Evolutionary conservation across 2,797 vertebrate genomes (phyloP).

Genomic region (Crenichthys baileyi): DNA sequence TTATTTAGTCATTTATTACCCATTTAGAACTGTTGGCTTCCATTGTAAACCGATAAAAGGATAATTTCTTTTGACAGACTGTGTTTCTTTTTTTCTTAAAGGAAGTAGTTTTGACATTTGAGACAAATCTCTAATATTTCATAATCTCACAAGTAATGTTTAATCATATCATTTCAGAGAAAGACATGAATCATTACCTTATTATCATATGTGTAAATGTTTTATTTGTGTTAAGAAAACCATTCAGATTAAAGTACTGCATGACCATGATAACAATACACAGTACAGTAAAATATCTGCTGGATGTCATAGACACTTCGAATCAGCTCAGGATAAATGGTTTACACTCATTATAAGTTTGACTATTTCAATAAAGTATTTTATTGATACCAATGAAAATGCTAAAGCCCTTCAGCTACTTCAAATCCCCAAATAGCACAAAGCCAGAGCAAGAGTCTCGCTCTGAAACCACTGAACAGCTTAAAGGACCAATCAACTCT

Average conservation of each 20-base stretch:
- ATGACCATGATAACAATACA: neutral
- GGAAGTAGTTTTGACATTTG: neutral
- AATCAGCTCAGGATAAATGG: slow-evolving; percentile 25
- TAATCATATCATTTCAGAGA: neutral
- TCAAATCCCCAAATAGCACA: slow-evolving; percentile 52
- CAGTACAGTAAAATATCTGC: neutral
- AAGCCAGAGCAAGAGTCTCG: slow-evolving; percentile 29
- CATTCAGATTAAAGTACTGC: neutral
- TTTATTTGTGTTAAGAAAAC: neutral
- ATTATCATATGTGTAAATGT: neutral
- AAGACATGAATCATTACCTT: neutral
- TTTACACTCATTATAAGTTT: slow-evolving; percentile 27
- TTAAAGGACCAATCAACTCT: slow-evolving; percentile 7
- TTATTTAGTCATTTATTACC: too few species aligned
- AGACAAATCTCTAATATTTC: neutral
- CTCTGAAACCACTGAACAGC: slow-evolving; percentile 8
- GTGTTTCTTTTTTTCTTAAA: neutral
- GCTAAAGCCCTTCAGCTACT: slow-evolving; percentile 57
- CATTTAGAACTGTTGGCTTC: slow-evolving; percentile 34
- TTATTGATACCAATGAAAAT: slow-evolving; percentile 48
- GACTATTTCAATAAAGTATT: slow-evolving; percentile 21
- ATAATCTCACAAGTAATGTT: neutral
- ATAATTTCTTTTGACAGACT: slow-evolving; percentile 16
- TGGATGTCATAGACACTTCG: neutral
- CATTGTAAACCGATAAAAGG: slow-evolving; percentile 20